Percentiles rank a stretch among this genome's conserved stretches.
These are phyloP conservation scores for Micropoecilia bifurca DNA, from an alignment of 2,797 vertebrate species.

Conservation along the genomic window DNA sequence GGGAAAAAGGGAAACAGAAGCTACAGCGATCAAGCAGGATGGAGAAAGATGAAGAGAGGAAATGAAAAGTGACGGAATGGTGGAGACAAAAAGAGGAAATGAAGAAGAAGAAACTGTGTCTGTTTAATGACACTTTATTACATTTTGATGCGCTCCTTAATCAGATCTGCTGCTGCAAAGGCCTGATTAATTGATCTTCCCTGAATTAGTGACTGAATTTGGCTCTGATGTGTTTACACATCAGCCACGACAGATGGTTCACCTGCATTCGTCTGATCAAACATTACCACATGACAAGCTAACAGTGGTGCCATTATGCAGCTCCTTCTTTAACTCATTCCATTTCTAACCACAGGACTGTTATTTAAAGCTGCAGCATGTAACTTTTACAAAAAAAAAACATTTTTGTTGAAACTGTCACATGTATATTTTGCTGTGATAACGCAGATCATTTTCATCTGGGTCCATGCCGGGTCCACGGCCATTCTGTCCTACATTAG, in stretches of 20 bases:
- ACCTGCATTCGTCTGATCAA: conserved; percentile 5
- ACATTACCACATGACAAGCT: not conserved
- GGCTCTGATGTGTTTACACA: not conserved
- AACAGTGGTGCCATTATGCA: not conserved
- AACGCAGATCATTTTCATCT: not conserved
- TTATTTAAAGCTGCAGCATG: not conserved
- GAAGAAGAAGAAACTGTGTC: conserved; percentile 14
- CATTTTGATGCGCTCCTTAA: conserved; percentile 37
- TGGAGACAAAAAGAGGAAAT: conserved; percentile 20
- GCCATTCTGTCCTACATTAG: not conserved
- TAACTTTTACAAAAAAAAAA: too few species aligned
- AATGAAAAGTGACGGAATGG: conserved; percentile 25
- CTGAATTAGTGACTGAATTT: conserved; percentile 15
- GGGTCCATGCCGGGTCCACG: not conserved
- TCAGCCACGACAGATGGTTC: not conserved
- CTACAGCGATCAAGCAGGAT: conserved; percentile 3
- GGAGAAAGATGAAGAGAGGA: conserved; percentile 22
- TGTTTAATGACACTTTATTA: conserved; percentile 24
- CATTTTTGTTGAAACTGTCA: too few species aligned
- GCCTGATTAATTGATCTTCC: conserved; percentile 24
- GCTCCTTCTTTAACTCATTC: not conserved
- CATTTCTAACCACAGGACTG: not conserved
- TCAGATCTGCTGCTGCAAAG: conserved; percentile 27
- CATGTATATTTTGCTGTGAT: not conserved
- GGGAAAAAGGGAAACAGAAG: conserved; percentile 4